These are phyloP conservation scores for Catocala fraxini DNA, from an alignment of 2,888 invertebrate species.

Conservation along the genomic window DNA sequence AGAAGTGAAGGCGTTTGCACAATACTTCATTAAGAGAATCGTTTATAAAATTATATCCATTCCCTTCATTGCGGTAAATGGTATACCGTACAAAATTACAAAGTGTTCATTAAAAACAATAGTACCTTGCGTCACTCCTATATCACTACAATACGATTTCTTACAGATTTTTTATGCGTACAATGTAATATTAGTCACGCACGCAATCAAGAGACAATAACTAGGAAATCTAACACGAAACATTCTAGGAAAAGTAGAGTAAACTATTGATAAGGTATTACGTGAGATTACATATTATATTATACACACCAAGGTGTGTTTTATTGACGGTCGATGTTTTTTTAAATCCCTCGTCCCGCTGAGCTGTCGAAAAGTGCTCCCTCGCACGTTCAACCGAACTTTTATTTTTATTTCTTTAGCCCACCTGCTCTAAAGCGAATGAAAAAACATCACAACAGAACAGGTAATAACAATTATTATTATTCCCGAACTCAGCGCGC, in stretches of 20 bases:
- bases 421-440: conserved; percentile 69
- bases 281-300: conserved; percentile 28
- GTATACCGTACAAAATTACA: neutral
- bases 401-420: conserved; percentile 56
- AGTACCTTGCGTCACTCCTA: conserved; percentile 28
- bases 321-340: conserved; percentile 13
- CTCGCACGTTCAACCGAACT: conserved; percentile 53
- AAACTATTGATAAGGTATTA: conserved; percentile 38
- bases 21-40: conserved; percentile 12
- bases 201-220: conserved; percentile 35
- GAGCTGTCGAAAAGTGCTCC: conserved; percentile 55
- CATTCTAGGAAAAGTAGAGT: conserved; percentile 21
- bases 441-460: conserved; percentile 56
- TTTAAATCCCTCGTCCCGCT: conserved; percentile 53
- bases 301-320: conserved; percentile 32
- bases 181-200: conserved; percentile 27
- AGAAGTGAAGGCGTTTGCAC: no score
- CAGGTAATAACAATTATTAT: conserved; percentile 56
- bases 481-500: conserved; percentile 30
- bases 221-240: conserved; percentile 42
- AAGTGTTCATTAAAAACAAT: conserved; percentile 6
- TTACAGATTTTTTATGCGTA: conserved; percentile 27
- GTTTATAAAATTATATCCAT: neutral
- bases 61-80: neutral
- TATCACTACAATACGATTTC: conserved; percentile 26